Evolutionary conservation across 2,113 vertebrate species (phyloP).

Genomic region (Embiotoca jacksoni): DNA sequence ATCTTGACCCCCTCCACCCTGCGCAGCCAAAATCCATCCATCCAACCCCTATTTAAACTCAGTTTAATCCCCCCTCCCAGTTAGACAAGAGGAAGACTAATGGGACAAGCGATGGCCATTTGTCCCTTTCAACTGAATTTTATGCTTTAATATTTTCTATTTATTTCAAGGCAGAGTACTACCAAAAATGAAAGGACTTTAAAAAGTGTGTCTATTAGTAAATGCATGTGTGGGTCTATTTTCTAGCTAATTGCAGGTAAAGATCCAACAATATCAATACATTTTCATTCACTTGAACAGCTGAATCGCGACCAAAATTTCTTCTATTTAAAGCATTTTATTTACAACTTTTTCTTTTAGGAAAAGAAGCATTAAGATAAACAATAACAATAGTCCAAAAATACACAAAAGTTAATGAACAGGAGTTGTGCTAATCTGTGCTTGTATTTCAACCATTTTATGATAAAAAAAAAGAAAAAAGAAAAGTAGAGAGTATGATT

Average conservation of each 20-base stretch:
- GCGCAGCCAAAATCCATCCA: conserved; percentile 57
- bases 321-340: conserved; percentile 80
- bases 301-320: conserved; percentile 88
- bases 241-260: conserved; percentile 86
- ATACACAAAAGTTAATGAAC: conserved; percentile 39
- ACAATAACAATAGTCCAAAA: conserved; percentile 23
- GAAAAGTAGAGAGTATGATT: conserved; percentile 37
- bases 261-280: conserved; percentile 87
- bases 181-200: neutral
- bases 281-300: conserved; percentile 94
- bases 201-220: conserved; percentile 7
- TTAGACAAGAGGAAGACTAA: conserved; percentile 76
- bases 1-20: conserved; percentile 63
- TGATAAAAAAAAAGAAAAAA: conserved; percentile 32
- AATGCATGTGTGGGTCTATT: neutral
- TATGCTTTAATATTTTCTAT: conserved; percentile 87
- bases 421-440: conserved; percentile 30
- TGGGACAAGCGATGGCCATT: conserved; percentile 88
- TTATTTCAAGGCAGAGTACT: conserved; percentile 68
- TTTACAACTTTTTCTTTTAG: conserved; percentile 61
- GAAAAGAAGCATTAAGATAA: neutral
- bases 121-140: conserved; percentile 75
- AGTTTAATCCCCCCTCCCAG: conserved; percentile 77
- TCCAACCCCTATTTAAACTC: conserved; percentile 70
- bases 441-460: conserved; percentile 49